phyloP scores from a whole-genome alignment of 2,888 invertebrate genomes.

The Margaritifera margaritifera region DNA sequence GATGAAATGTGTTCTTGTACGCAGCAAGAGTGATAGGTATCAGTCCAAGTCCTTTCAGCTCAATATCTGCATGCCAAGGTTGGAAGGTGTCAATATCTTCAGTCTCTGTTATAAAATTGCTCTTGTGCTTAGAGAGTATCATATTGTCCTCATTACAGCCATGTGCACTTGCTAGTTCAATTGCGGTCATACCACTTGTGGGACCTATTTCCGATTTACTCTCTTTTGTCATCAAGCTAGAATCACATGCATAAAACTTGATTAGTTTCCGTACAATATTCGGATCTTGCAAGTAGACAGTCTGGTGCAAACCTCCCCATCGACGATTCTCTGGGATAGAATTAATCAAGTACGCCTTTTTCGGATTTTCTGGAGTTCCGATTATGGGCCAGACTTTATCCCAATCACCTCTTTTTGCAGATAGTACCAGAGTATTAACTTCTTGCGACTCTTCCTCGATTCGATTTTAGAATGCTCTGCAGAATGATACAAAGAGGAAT shows the following conservation, averaged over 20 bases:
- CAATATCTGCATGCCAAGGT: background rate
- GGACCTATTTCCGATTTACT: constrained; percentile 15
- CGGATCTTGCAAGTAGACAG: constrained; percentile 32
- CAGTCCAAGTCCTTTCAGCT: constrained; percentile 20
- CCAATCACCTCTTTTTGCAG: constrained; percentile 15
- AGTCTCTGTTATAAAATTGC: background rate
- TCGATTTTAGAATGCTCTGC: no score
- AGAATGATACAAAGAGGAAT: no score
- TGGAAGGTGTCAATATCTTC: constrained; percentile 26
- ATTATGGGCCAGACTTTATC: constrained; percentile 16
- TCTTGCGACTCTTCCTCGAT: constrained; percentile 10
- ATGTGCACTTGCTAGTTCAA: constrained; percentile 17
- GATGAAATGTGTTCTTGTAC: constrained; percentile 38
- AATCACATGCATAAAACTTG: constrained; percentile 12
- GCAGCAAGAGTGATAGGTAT: constrained; percentile 34
- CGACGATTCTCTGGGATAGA: constrained; percentile 37
- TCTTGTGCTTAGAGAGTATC: background rate
- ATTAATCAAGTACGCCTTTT: constrained; percentile 28
- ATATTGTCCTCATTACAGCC: constrained; percentile 2
- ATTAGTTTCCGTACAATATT: constrained; percentile 11
- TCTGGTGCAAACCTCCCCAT: constrained; percentile 43
- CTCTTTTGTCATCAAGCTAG: constrained; percentile 11
- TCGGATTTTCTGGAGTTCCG: constrained; percentile 24
- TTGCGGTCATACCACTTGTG: constrained; percentile 10
- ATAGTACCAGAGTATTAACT: constrained; percentile 7